phyloP scores from a whole-genome alignment of 92 coral and sea anemone genomes.

The Anthopleura xanthogrammica region DNA sequence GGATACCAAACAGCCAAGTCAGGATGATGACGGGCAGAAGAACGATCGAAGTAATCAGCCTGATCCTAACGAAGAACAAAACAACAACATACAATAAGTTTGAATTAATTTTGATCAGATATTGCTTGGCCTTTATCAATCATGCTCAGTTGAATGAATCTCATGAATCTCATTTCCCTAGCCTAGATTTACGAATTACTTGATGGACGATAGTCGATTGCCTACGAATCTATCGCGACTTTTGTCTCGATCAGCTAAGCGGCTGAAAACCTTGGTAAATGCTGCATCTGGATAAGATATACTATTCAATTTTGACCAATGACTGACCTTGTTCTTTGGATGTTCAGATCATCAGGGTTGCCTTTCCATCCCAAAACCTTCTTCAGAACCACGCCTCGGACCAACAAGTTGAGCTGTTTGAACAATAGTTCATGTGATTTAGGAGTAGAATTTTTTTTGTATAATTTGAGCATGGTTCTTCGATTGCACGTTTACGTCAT shows the following conservation, averaged over 20 bases:
- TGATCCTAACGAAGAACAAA: constrained; percentile 31
- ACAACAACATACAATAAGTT: background rate
- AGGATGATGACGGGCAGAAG: constrained; percentile 63
- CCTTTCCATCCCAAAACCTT: constrained; percentile 70
- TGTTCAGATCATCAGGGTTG: constrained; percentile 66
- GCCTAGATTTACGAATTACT: no score
- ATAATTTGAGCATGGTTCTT: no score
- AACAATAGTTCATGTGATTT: background rate
- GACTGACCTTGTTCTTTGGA: constrained; percentile 73
- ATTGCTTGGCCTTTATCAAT: no score
- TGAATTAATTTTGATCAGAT: no score
- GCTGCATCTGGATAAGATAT: no score
- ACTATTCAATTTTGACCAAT: background rate
- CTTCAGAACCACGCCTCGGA: constrained; percentile 60
- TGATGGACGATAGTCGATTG: no score
- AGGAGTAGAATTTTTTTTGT: background rate
- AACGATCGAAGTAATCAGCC: constrained; percentile 52
- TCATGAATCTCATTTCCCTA: no score
- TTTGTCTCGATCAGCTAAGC: no score
- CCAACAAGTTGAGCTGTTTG: constrained; percentile 69
- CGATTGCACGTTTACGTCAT: no score
- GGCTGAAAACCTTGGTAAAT: no score
- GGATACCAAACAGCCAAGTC: constrained; percentile 83
- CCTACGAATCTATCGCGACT: no score
- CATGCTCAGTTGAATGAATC: no score